A percentile compares a stretch with the other conserved stretches of the same genome.
phyloP scores from a whole-genome alignment of 1,140 invertebrate species.

The Ips nitidus region DNA sequence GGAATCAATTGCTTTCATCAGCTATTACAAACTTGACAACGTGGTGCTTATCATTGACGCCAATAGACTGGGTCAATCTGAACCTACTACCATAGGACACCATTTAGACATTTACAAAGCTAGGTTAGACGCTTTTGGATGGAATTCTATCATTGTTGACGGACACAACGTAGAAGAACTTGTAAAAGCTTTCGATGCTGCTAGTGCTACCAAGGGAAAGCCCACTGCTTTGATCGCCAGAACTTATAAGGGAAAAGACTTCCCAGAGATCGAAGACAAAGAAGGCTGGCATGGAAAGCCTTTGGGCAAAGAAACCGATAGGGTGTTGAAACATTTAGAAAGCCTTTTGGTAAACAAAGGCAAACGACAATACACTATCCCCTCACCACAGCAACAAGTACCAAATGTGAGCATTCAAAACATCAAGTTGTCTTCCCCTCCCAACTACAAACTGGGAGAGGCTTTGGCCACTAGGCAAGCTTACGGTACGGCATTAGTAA shows the following conservation, averaged over 20 bases:
- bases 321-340: slow-evolving; percentile 72
- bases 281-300: slow-evolving; percentile 99
- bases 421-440: slow-evolving; percentile 77
- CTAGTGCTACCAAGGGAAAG: slow-evolving; percentile 72
- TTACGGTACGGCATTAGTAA: slow-evolving; percentile 85
- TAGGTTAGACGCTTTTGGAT: slow-evolving; percentile 89
- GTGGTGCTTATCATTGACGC: slow-evolving; percentile 96
- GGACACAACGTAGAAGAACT: slow-evolving; percentile 92
- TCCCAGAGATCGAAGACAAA: slow-evolving; percentile 75
- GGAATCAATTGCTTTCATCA: slow-evolving; percentile 96
- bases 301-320: slow-evolving; percentile 77
- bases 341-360: slow-evolving; percentile 65
- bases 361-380: slow-evolving; percentile 35
- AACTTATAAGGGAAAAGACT: slow-evolving; percentile 75
- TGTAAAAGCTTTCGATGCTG: slow-evolving; percentile 83
- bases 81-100: slow-evolving; percentile 90
- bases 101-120: slow-evolving; percentile 87
- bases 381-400: slow-evolving; percentile 66
- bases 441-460: slow-evolving; percentile 80
- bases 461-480: slow-evolving; percentile 89
- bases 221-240: slow-evolving; percentile 94
- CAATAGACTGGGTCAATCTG: slow-evolving; percentile 95
- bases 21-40: slow-evolving; percentile 95
- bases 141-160: slow-evolving; percentile 91
- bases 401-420: slow-evolving; percentile 72